phyloP scores from a whole-genome alignment of 2,113 vertebrate species.

The Suricata suricatta region DNA sequence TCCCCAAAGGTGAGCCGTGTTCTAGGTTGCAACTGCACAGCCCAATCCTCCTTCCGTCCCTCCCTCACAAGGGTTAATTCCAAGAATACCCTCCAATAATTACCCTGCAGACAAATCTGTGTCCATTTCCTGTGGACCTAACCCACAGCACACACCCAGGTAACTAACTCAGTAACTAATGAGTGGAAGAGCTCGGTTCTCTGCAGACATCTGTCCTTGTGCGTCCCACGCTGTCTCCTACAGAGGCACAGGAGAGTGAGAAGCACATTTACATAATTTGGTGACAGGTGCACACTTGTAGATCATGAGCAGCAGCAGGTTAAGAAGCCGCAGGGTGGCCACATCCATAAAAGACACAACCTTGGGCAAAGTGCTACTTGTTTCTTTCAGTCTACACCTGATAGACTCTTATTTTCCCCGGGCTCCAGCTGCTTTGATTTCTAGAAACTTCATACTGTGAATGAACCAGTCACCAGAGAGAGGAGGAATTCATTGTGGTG shows the following conservation, averaged over 20 bases:
- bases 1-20: not conserved
- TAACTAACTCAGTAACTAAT: fast-evolving
- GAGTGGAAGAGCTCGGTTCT: fast-evolving
- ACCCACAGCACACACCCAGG: fast-evolving
- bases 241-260: not conserved
- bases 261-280: too few species aligned
- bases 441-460: not conserved
- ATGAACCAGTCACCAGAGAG: not conserved
- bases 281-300: fast-evolving
- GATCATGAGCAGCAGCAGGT: not conserved
- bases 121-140: fast-evolving
- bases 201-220: not conserved
- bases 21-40: not conserved
- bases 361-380: fast-evolving
- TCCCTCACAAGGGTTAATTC: not conserved
- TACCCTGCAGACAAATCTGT: fast-evolving
- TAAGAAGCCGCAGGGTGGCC: too few species aligned
- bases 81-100: not conserved
- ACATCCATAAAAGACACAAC: not conserved
- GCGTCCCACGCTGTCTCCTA: fast-evolving
- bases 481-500: not conserved
- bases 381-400: not conserved
- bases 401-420: fast-evolving
- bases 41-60: too few species aligned
- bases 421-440: not conserved